Evolutionary conservation across 1,140 invertebrate species (phyloP).

Genomic region (Luehdorfia chinensis): DNA sequence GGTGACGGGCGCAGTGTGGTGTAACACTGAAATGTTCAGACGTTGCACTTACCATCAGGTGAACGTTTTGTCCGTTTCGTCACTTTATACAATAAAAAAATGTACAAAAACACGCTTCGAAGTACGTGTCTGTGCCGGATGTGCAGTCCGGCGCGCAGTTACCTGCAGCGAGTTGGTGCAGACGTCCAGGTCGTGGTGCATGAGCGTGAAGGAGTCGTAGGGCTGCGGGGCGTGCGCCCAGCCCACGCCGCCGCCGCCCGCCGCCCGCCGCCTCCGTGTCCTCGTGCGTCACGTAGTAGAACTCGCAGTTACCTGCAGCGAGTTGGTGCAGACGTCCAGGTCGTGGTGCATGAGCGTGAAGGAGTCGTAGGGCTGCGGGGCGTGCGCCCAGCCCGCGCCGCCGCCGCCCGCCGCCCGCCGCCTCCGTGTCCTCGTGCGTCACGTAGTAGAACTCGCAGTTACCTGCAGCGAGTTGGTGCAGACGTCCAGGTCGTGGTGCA

Average conservation of each 20-base stretch:
- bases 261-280: constrained; percentile 85
- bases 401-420: constrained; percentile 36
- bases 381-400: constrained; percentile 82
- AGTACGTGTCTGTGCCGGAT: too few species aligned
- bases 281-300: constrained; percentile 97
- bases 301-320: constrained; percentile 95
- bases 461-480: constrained; percentile 96
- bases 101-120: too few species aligned
- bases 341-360: constrained; percentile 99
- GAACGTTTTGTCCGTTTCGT: too few species aligned
- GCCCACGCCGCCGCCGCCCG: constrained; percentile 55
- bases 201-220: constrained; percentile 97
- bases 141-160: too few species aligned
- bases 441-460: constrained; percentile 99
- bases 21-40: too few species aligned
- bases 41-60: too few species aligned
- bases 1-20: too few species aligned
- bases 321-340: constrained; percentile 97
- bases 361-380: constrained; percentile 93
- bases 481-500: constrained; percentile 98
- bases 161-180: constrained; percentile 96
- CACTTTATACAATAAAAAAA: too few species aligned
- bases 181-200: constrained; percentile 98
- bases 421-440: constrained; percentile 92
- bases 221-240: constrained; percentile 89